Conservation (phyloP, 2,888 invertebrate genomes). For the Megalurothrips usitatus region DNA sequence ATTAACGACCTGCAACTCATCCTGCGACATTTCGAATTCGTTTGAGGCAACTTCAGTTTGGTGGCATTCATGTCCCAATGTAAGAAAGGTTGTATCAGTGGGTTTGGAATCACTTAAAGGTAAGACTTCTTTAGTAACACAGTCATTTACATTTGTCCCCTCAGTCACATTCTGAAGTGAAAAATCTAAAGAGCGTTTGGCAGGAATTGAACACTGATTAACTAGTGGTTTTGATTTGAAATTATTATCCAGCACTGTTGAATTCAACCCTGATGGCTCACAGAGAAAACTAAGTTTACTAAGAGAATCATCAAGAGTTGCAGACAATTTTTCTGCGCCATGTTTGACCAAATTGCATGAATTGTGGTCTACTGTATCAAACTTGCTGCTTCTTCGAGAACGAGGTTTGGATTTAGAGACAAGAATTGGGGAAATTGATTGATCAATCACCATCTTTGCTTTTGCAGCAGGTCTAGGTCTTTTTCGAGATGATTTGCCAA, state of each 20-base stretch:
- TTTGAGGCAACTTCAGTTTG: neutral
- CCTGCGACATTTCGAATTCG: neutral
- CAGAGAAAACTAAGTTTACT: no score
- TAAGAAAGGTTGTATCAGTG: no score
- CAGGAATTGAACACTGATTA: neutral
- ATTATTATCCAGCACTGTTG: no score
- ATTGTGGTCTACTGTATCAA: no score
- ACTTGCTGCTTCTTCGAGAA: no score
- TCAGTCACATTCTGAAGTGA: neutral
- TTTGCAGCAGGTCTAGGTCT: neutral
- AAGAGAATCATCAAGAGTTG: no score
- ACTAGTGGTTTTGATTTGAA: neutral
- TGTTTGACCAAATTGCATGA: no score
- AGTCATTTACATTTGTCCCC: neutral
- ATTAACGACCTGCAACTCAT: neutral
- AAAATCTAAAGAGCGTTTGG: conserved; percentile 7
- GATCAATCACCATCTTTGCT: neutral
- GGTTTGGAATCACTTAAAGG: no score
- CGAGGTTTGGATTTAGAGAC: neutral
- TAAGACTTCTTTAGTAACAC: neutral
- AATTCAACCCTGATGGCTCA: no score
- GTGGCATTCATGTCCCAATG: no score
- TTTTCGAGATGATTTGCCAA: neutral
- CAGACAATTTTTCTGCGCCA: no score
- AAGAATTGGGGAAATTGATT: neutral